Base-by-base conservation (phyloP, 2,113 vertebrate species). In the Phyllostomus hastatus region DNA sequence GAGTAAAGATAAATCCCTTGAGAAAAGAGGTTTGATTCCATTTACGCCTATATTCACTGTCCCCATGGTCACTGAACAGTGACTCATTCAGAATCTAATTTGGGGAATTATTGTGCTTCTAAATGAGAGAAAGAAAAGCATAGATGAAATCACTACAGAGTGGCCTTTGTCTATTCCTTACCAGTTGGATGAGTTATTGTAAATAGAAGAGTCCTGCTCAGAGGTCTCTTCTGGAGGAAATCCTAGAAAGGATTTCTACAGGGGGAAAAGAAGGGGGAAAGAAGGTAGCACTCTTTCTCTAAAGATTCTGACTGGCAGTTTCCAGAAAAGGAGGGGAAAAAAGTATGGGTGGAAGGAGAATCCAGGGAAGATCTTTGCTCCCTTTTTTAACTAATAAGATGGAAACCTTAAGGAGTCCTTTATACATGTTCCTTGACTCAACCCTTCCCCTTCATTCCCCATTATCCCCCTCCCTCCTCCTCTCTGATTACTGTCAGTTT, bases 51-150 rank as follows among this genome's bases (percentile, higher is more conserved):
- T 33, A 88, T 85, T 88, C 57, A 69, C 78, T 95, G 72, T 86
- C 88, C 38, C 78, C 31, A 3, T 54, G 50, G 89, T 94, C 87
- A 96, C 94, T 96, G 97, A 98, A 97, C 79, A 84, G 73, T 84
- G 92, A 95, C 97, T 98, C 96, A 97, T 97, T 98, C 96, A 89
- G 95, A 98, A 98, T 98, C 97, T 95, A 97, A 97, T 98, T 98
- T 97, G n/a, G 92, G 76, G 83, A 98, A 96, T 98, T 96, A 95
- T 66, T 76, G 81, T 50, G 96, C 54, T 97, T 92, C 41, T 85
- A 75, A 97, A 97, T 96, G 94, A 95, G 6, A 0, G 95, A 97
- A 95, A 96, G 94, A 95, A 92, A 97, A 87, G 38, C 66, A 67
- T 10, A 82, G 73, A 95, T 96, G 83, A 87, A 97, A 94, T 86